Evolutionary conservation across 2,113 vertebrate genomes (phyloP).

Genomic region (Saccopteryx leptura): DNA sequence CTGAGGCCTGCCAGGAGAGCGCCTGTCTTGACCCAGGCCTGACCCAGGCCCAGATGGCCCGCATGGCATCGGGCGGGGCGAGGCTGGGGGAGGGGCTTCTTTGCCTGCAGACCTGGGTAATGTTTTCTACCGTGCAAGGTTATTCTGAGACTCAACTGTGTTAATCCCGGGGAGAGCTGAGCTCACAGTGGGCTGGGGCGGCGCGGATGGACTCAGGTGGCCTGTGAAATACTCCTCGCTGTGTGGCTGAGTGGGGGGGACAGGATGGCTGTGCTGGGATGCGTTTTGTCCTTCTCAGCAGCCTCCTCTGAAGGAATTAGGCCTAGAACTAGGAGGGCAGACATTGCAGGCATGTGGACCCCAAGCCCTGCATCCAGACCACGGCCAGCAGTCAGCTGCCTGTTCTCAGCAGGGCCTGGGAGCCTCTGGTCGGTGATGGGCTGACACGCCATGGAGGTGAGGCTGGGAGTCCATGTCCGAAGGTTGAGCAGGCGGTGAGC

Average conservation of each 20-base stretch:
- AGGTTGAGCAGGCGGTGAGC: neutral
- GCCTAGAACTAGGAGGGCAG: neutral
- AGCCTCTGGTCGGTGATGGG: rapidly evolving
- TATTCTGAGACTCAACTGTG: rapidly evolving
- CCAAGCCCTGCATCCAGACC: neutral
- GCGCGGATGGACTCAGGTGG: rapidly evolving
- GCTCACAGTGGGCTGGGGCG: rapidly evolving
- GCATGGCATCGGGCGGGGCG: rapidly evolving
- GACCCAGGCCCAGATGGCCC: rapidly evolving
- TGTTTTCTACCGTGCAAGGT: rapidly evolving
- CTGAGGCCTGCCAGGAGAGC: rapidly evolving
- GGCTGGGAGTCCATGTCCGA: rapidly evolving
- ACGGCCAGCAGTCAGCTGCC: neutral
- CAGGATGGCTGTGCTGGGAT: no score
- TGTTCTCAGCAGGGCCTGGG: neutral
- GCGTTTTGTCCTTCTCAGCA: neutral
- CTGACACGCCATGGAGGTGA: rapidly evolving
- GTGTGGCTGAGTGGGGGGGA: rapidly evolving
- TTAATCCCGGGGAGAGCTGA: rapidly evolving
- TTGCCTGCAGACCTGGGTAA: neutral
- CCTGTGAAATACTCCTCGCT: neutral
- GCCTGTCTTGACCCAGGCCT: rapidly evolving
- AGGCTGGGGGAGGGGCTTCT: neutral
- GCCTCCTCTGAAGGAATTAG: rapidly evolving
- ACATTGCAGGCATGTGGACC: rapidly evolving